Base-by-base conservation (phyloP, 2,113 vertebrate genomes). In the Oceanites oceanicus region DNA sequence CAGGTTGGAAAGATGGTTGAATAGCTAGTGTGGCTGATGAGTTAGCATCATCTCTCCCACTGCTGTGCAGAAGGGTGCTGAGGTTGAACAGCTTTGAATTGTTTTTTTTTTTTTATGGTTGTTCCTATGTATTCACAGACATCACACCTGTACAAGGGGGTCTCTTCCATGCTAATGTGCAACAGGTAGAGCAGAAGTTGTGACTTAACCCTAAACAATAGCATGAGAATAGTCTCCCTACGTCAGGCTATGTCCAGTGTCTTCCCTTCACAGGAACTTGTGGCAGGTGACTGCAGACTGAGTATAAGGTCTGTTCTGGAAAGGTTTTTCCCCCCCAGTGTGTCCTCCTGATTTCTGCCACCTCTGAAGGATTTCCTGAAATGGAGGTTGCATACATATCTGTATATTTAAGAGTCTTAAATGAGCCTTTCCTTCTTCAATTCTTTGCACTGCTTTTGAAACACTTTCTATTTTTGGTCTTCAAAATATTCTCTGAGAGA, bases 51-150 rank as follows among this genome's bases (percentile, higher is more conserved):
- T 5, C 42, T 42, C 25, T 42, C 17, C n/a, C 13, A 6, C 34
- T 3, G 22, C 40, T 49, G 22, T 11, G 23, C 36, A 38, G 80
- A 8, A 42, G 20, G 23, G n/a, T 15, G 30, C 10, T 47, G 84
- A n/a, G 73, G 44, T 22, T 15, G 18, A 44, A 25, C 0, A 2
- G 38, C 67, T 84, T 34, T 16, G 11, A 29, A 3, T 9, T 29
- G 47, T 2, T 44, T 15, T 16, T 6, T 44, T 44, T 44, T 40
- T 21, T 38, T 26, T 22, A 2, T 52, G 18, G 10, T 11, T 23
- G 34, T 34, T 68, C 0, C 0, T 19, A 13, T 11, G 3, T 53
- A 11, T 49, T 47, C 23, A 25, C 6, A 44, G 23, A 26, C 45
- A 36, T 18, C 40, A 8, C 27, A 7, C 10, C 26, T 11, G 3